Base-by-base conservation (phyloP, 2,888 invertebrate genomes). In the Microplitis manilae region DNA sequence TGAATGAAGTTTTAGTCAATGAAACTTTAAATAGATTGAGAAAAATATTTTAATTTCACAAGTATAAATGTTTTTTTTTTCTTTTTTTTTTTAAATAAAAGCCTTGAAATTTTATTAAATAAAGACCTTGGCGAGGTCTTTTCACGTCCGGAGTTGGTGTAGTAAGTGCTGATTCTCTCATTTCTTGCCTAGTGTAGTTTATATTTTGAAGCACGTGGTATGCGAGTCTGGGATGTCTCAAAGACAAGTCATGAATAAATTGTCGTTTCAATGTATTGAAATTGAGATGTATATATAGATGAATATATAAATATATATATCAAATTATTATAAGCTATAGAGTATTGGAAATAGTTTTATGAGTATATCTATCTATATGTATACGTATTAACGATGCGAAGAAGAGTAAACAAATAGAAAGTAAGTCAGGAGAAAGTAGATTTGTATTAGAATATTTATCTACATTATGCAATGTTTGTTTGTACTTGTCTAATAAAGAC, bases 141-240 rank as follows among this genome's bases (percentile, higher is more conserved):
- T 13, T 39, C 62, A 17, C 15, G 50, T 62, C 15, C 15, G 15
- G 9, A n/a, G 20, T 68, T n/a, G 38, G 13, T 50, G 50, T 50
- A 50, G 50, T 50, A 50, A 50, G 50, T 50, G 50, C 13, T 50
- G 50, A 50, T 50, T 65, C 20, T 40, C 39, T 50, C 40, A 64
- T 73, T 64, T 73, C 60, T 17, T 41, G 20, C 17, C 7, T 17
- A 30, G 62, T 62, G 39, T 9, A 62, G 62, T 72, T 59, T 60
- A 17, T 70, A 59, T 15, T 70, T 9, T 15, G n/a, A 38, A 61
- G 20, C 71, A 71, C 71, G 71, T 71, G 71, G 71, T 71, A 71
- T 71, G 61, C 40, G 40, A 39, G 39, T 17, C 61, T 62, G 40
- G 62, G 15, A 59, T 38, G 40, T 62, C 61, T 71, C 30, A 39